Evolutionary conservation across 2,888 invertebrate species (phyloP).

Genomic region (Cosmia trapezina): DNA sequence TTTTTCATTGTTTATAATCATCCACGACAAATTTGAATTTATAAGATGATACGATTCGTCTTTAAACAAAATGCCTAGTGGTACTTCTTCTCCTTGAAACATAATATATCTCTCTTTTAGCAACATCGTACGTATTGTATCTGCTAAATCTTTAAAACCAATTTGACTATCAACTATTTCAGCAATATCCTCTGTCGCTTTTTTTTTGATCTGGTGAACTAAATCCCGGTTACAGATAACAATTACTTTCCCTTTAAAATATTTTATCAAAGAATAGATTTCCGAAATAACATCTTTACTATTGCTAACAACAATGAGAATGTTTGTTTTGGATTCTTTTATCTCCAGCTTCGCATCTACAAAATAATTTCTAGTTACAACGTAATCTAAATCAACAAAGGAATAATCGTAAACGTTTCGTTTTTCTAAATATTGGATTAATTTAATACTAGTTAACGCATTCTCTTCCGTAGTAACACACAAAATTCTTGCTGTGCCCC

Average conservation of each 20-base stretch:
- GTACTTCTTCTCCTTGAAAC: conserved; percentile 49
- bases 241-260: conserved; percentile 45
- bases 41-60: conserved; percentile 30
- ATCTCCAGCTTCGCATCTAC: conserved; percentile 35
- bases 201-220: background rate
- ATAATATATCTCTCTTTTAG: conserved; percentile 40
- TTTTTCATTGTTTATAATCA: conserved; percentile 46
- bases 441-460: conserved; percentile 48
- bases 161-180: conserved; percentile 27
- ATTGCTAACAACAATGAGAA: conserved; percentile 36
- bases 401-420: conserved; percentile 19
- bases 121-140: conserved; percentile 26
- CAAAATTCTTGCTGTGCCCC: conserved; percentile 18
- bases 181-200: background rate
- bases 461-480: conserved; percentile 41
- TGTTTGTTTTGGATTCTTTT: conserved; percentile 8
- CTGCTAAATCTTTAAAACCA: conserved; percentile 37
- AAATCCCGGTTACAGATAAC: conserved; percentile 28
- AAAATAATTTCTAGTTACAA: conserved; percentile 39
- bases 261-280: conserved; percentile 3
- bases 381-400: conserved; percentile 52
- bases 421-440: conserved; percentile 48
- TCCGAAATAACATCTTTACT: conserved; percentile 14
- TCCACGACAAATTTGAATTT: conserved; percentile 38
- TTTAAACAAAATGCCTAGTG: conserved; percentile 25